A percentile compares a stretch with the other conserved stretches of the same genome.
phyloP scores from a whole-genome alignment of 92 coral and sea anemone species.

The Micromussa lordhowensis region DNA sequence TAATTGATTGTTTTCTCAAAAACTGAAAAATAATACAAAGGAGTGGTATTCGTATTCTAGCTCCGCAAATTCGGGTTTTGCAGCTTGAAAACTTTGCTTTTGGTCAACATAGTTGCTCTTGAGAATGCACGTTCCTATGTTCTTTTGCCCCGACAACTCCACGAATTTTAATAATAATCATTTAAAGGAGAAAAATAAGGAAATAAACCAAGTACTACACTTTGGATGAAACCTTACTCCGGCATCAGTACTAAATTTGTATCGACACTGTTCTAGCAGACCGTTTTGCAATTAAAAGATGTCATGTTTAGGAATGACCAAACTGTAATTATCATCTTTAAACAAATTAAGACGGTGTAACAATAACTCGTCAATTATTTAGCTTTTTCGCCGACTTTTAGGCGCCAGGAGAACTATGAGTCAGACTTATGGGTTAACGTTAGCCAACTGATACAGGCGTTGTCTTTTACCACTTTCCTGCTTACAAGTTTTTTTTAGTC shows the following conservation, averaged over 20 bases:
- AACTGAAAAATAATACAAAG: not conserved
- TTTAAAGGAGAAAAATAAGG: not conserved
- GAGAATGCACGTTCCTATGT: not conserved
- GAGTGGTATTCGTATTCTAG: not conserved
- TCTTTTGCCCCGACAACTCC: not conserved
- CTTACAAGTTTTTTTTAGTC: not conserved
- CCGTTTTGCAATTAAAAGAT: not conserved
- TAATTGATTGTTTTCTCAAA: not conserved
- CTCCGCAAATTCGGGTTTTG: not conserved
- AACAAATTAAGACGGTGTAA: slow-evolving; percentile 23
- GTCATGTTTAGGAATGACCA: not conserved
- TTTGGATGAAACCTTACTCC: not conserved
- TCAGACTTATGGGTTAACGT: not conserved
- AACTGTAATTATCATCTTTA: slow-evolving; percentile 17
- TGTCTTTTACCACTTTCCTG: not conserved
- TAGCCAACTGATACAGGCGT: not conserved
- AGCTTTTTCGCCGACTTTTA: slow-evolving; percentile 8
- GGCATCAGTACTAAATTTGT: not conserved
- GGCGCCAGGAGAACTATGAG: not conserved
- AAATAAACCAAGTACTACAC: not conserved
- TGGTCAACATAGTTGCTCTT: not conserved
- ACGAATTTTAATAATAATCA: not conserved
- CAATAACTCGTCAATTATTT: slow-evolving; percentile 17
- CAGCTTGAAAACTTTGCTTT: not conserved
- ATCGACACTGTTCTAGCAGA: not conserved